Evolutionary conservation across 2,888 invertebrate species (phyloP), one percentile per base, ranked within the genome.

Genomic region (Magallana nippona): DNA sequence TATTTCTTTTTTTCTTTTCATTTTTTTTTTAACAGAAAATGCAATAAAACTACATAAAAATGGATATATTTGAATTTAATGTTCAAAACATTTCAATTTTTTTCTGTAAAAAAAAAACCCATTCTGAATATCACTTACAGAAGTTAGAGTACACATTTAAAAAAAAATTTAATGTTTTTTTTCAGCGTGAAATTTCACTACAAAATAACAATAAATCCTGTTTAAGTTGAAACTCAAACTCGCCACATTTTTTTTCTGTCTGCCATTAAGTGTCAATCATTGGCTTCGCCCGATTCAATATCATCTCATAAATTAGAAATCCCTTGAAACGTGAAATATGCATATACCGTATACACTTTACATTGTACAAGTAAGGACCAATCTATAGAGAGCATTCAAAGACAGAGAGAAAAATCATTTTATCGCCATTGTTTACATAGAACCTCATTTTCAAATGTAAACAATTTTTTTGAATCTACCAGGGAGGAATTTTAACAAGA

Each of bases 401-500:
- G 44, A 44, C 8, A 44, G 44, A 44, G 44, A 44, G 44, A n/a
- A 15, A 60, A 22, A 27, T 22, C 63, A 22, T 63, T 27, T 63
- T 63, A 63, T 63, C 63, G 19, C 13, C 22, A 63, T 22, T 63
- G 63, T 63, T 22, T 13, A 63, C 27, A 27, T 27, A 27, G 22
- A 63, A 63, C 63, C 22, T 22, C 63, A 63, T 27, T 63, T 63
- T 63, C 13, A 63, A 63, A 63, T 27, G 63, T 63, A 63, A 63
- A 63, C 63, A 63, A 63, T 63, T 17, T 63, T 63, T 22, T 27
- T 63, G 27, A 63, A 63, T 27, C 63, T 63, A 63, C 63, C 27
- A 27, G 27, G 27, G 63, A 63, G 27, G 63, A 63, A 63, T 63
- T 63, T 63, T 63, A 63, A 63, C 27, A 19, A 63, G 22, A 63